phyloP scores from a whole-genome alignment of 1,140 invertebrate species.

The Aricia agestis region DNA sequence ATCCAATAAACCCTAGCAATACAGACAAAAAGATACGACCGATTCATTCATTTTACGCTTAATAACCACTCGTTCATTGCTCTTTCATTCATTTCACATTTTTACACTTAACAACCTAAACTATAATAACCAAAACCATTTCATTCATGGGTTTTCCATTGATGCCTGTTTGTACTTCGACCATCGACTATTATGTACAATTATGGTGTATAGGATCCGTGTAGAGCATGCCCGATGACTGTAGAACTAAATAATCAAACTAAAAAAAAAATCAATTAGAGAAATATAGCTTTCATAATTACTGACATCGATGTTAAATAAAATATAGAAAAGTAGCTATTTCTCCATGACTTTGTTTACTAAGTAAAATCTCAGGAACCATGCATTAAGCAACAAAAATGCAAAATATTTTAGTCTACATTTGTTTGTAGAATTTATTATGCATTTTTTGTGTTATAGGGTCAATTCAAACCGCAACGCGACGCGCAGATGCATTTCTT shows the following conservation, averaged over 20 bases:
- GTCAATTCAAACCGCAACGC: no score
- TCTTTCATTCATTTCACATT: neutral
- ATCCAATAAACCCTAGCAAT: no score
- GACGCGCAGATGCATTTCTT: no score
- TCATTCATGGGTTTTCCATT: constrained; percentile 15
- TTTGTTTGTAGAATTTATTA: no score
- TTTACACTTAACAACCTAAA: neutral
- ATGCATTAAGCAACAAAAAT: no score
- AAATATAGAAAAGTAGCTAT: neutral
- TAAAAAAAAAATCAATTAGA: no score
- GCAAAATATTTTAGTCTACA: no score
- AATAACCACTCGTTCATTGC: neutral
- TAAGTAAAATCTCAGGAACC: no score
- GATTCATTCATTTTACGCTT: neutral
- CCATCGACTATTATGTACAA: constrained; percentile 45
- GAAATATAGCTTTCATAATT: constrained; percentile 37
- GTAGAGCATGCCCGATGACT: constrained; percentile 49
- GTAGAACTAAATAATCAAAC: constrained; percentile 44
- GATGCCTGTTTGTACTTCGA: constrained; percentile 33
- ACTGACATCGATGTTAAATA: constrained; percentile 18
- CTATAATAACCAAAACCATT: neutral
- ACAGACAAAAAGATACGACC: neutral
- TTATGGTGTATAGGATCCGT: constrained; percentile 43
- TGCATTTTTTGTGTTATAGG: no score
- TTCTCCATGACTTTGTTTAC: no score